These are phyloP conservation scores for Parazoanthus atlanticus DNA, from an alignment of 92 coral and sea anemone species.

Conservation along the genomic window DNA sequence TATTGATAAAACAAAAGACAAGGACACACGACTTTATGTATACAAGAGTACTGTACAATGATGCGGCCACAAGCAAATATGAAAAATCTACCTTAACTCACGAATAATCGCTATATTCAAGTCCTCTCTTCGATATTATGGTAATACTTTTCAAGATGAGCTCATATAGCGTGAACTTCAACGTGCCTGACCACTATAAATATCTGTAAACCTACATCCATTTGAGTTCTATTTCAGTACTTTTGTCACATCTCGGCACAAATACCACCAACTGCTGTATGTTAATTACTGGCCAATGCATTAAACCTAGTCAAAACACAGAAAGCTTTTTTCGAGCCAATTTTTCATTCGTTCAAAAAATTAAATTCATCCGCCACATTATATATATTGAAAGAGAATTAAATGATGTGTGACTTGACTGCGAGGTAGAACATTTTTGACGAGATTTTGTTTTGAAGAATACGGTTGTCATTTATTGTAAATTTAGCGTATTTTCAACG, in stretches of 20 bases:
- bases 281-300: conserved; percentile 36
- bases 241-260: conserved; percentile 34
- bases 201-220: conserved; percentile 4
- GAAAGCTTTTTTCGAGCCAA: background rate
- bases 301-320: conserved; percentile 34
- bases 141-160: conserved; percentile 28
- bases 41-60: conserved; percentile 28
- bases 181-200: background rate
- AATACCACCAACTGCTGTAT: conserved; percentile 37
- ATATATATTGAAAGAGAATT: conserved; percentile 26
- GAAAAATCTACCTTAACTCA: background rate
- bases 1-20: conserved; percentile 34
- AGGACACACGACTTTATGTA: conserved; percentile 48
- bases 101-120: background rate
- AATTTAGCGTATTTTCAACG: conserved; percentile 38
- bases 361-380: conserved; percentile 41
- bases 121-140: conserved; percentile 2
- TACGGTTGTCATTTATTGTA: conserved; percentile 26
- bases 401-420: conserved; percentile 45
- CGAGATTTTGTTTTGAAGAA: conserved; percentile 12
- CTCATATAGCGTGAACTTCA: background rate
- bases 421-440: background rate
- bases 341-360: conserved; percentile 21
- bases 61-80: conserved; percentile 26
- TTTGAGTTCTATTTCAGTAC: conserved; percentile 7